Evolutionary conservation across 2,113 vertebrate genomes (phyloP).

Genomic region (Triplophysa siluroides): DNA sequence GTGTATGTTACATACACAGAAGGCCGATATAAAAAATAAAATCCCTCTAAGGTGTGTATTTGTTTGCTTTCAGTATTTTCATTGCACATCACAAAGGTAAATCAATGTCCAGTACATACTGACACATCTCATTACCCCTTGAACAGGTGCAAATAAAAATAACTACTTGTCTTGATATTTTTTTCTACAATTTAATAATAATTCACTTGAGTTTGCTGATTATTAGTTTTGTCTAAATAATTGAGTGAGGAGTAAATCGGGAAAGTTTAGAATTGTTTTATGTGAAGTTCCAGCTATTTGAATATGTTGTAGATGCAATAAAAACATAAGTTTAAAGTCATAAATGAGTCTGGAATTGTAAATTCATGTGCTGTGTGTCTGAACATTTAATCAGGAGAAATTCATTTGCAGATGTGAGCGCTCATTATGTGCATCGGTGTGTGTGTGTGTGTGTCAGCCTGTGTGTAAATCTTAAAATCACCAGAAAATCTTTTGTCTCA

Average conservation of each 20-base stretch:
- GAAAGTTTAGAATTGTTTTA: conserved; percentile 52
- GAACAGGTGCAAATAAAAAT: neutral
- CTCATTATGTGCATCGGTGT: neutral
- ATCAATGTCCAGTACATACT: no score
- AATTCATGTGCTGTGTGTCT: conserved; percentile 22
- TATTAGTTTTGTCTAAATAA: no score
- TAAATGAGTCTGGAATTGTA: conserved; percentile 1
- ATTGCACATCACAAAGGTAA: no score
- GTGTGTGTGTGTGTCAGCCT: neutral
- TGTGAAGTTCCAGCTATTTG: conserved; percentile 53
- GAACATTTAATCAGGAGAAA: conserved; percentile 3
- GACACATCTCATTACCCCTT: no score
- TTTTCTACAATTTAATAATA: conserved; percentile 49
- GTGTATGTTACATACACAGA: no score
- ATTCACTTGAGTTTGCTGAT: conserved; percentile 42
- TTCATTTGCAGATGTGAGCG: neutral
- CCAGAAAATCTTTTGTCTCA: neutral
- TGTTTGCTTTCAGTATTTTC: no score
- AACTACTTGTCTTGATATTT: no score
- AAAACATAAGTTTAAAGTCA: conserved; percentile 44
- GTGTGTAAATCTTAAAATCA: neutral
- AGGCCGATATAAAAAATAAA: no score
- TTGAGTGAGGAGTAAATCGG: conserved; percentile 55
- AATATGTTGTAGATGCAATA: conserved; percentile 52
- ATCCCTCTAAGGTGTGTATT: no score